Conservation (phyloP, 2,797 vertebrate genomes). For the Lepidocolaptes lacrymiger region DNA sequence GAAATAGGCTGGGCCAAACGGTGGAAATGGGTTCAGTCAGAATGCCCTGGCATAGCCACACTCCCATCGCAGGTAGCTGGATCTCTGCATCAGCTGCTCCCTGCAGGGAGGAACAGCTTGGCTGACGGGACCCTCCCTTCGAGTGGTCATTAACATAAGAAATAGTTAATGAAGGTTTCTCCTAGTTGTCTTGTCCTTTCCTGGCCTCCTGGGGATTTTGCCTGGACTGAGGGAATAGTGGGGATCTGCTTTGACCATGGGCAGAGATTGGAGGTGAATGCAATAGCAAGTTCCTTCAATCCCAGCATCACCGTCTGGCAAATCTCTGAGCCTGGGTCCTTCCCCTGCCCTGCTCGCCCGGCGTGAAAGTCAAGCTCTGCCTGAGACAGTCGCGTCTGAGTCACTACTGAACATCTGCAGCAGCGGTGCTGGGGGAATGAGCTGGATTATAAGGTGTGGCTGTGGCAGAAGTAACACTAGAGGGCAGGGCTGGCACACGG, state of each 20-base stretch:
- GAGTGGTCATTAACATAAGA: neutral
- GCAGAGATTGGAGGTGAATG: neutral
- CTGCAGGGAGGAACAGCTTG: neutral
- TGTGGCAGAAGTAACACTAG: slow-evolving; percentile 56
- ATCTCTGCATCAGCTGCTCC: neutral
- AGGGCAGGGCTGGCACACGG: slow-evolving; percentile 67
- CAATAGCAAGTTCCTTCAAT: neutral
- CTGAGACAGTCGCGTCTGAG: neutral
- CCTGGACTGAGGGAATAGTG: neutral
- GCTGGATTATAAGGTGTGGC: neutral
- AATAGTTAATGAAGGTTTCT: neutral
- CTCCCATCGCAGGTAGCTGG: neutral
- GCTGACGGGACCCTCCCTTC: neutral
- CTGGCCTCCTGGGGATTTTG: neutral
- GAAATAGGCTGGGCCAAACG: neutral
- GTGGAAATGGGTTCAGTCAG: neutral
- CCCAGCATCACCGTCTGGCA: neutral
- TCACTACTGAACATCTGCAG: neutral
- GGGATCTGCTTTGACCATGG: neutral
- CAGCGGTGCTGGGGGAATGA: neutral
- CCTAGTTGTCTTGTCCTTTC: neutral
- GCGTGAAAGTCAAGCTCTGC: neutral
- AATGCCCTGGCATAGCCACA: rapidly evolving
- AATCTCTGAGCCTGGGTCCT: neutral
- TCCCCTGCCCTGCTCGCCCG: neutral